phyloP scores from a whole-genome alignment of 2,113 vertebrate species.

The Heterotilapia buettikoferi region DNA sequence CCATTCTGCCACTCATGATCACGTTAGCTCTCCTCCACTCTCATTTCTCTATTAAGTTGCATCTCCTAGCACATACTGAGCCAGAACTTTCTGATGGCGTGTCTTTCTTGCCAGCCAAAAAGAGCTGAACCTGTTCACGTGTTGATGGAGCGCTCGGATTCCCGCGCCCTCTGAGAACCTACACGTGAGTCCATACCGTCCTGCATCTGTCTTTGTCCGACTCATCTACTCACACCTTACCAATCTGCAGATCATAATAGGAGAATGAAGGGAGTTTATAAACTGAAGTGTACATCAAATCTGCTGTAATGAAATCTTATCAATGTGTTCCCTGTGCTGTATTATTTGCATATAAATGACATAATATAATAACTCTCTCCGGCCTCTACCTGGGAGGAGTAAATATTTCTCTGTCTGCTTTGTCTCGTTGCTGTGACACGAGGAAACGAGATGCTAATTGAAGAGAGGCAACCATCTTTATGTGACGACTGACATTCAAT shows the following conservation, averaged over 20 bases:
- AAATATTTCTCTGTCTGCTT: constrained; percentile 76
- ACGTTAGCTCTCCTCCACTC: background rate
- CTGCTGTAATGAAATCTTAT: constrained; percentile 74
- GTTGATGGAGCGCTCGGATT: background rate
- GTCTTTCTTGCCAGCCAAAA: background rate
- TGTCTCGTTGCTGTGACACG: constrained; percentile 58
- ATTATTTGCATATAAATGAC: constrained; percentile 82
- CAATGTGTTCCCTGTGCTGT: constrained; percentile 56
- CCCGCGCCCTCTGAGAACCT: background rate
- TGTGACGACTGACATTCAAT: constrained; percentile 80
- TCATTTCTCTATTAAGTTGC: background rate
- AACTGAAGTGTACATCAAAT: constrained; percentile 73
- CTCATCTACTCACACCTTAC: constrained; percentile 34
- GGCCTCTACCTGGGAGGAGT: constrained; percentile 68
- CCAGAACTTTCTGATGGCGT: background rate
- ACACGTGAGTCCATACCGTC: background rate
- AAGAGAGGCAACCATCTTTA: constrained; percentile 71
- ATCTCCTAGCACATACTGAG: background rate
- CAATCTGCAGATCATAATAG: constrained; percentile 69
- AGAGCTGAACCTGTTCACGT: background rate
- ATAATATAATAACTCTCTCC: constrained; percentile 71
- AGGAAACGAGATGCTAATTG: constrained; percentile 74
- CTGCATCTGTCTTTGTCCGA: background rate
- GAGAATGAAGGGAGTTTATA: constrained; percentile 71
- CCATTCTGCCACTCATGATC: background rate